Base-by-base conservation (phyloP, 2,888 invertebrate species). In the Lamellibrachia columna region DNA sequence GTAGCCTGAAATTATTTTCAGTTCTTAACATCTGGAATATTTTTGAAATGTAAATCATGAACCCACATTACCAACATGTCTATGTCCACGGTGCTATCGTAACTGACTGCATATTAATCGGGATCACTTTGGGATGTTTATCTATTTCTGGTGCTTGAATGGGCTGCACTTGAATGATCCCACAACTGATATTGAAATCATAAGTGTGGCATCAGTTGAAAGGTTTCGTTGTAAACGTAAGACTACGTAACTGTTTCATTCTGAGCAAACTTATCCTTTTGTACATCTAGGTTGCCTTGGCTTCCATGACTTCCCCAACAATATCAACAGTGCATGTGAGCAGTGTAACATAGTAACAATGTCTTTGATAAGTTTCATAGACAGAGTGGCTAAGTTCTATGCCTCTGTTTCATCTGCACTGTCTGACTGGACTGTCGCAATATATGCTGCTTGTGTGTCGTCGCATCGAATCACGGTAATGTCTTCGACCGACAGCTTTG, bases 251-350 rank as follows among this genome's bases (percentile, higher is more conserved):
- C 75, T 15, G 75, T 75, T n/a, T n/a, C 75, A 75, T 22, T 75
- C n/a, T 75, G n/a, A 75, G 75, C 75, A 75, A 75, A 75, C 75
- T 22, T 75, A 75, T 75, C 75, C 75, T 75, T 75, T 75, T 15
- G 75, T n/a, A 75, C 60, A 60, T n/a, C 15, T 6, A 75, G 15
- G 4, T n/a, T n/a, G 22, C 75, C 15, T 15, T 75, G 75, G 75
- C 22, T 22, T 22, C 75, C 15, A 22, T 75, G 75, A 22, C 22
- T n/a, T 75, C 75, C 22, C 15, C 15, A 75, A 15, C n/a, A 75
- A 75, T 75, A 22, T 75, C 75, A 15, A 75, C 22, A 75, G 75
- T 22, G 4, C 75, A 22, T 15, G 75, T 2, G 75, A 75, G 6
- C 75, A 22, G 55, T 55, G 55, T 3, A 55, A 40, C 55, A 55